Evolutionary conservation across 2,113 vertebrate species (phyloP).

Genomic region (Gallinago jamesoni): DNA sequence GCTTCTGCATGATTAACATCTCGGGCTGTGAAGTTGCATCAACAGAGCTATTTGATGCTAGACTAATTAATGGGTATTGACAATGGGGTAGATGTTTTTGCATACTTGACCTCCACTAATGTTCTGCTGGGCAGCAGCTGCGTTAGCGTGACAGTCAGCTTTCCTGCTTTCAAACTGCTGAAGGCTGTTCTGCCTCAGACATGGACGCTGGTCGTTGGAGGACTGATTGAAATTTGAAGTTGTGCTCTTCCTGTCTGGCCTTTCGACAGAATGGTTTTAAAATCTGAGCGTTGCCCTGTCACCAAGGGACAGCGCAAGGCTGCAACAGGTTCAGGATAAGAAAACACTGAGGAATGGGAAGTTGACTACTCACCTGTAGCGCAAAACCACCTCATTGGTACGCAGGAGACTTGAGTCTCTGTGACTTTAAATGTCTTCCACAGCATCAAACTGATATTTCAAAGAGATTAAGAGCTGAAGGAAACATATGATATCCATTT

Average conservation of each 20-base stretch:
- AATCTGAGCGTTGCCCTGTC: neutral
- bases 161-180: neutral
- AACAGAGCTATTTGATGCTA: neutral
- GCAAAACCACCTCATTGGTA: slow-evolving; percentile 57
- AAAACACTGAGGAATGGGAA: neutral
- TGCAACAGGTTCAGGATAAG: neutral
- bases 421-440: slow-evolving; percentile 72
- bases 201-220: neutral
- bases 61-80: neutral
- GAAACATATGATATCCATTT: slow-evolving; percentile 73
- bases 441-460: slow-evolving; percentile 75
- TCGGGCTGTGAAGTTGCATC: neutral
- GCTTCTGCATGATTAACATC: neutral
- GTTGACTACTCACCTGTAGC: neutral
- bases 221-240: slow-evolving; percentile 7
- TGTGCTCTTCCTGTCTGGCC: neutral
- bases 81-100: neutral
- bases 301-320: neutral
- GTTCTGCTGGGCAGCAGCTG: neutral
- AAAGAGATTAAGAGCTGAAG: slow-evolving; percentile 77
- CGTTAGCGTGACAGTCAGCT: neutral
- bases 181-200: neutral
- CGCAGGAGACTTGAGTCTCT: slow-evolving; percentile 49
- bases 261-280: neutral
- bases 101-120: neutral